Base-by-base conservation (phyloP, 2,888 invertebrate genomes). In the Cephus runcator region DNA sequence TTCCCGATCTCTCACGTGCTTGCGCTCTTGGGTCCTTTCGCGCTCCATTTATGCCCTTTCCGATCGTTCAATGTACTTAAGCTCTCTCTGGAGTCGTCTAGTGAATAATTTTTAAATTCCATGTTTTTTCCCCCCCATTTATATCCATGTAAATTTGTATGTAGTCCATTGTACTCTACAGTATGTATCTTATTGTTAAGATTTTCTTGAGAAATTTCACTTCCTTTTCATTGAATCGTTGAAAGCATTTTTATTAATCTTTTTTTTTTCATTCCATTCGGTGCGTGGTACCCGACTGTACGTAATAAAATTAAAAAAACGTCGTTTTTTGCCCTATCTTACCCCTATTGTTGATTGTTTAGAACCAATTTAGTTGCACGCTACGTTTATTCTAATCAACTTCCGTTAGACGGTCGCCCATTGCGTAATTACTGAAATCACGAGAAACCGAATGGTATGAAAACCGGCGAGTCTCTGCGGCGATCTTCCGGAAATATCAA, bases 31-130 rank as follows among this genome's bases (percentile, higher is more conserved):
- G 23, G 23, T 56, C 23, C 9, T 81, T 82, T 83, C 74, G 75
- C 81, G 83, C 81, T 82, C 79, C 81, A 83, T 83, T 81, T 81
- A 78, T 81, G 73, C 77, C 79, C 75, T 80, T 81, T 81, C 74
- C 69, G 79, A 23, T 23, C 56, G 56, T 23, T 56, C 56, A 9
- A 23, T 56, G 56, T 56, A 56, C 56, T 56, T 56, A 9, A 56
- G 23, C 23, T 9, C 23, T 23, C 56, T 56, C 56, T 23, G 56
- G 23, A 56, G 23, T 23, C 23, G 1, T 56, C 9, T 23, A 0
- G 23, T 23, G 23, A 23, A 56, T 56, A 23, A 56, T 56, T 23
- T 56, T 56, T 0, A 56, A 56, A 56, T 56, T 23, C 23, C 23
- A 23, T 9, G 9, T 9, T 23, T 56, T 15, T 9, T 23, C 0